Evolutionary conservation across 2,888 invertebrate species (phyloP), one percentile per base, ranked within the genome.

Genomic region (Eristalinus sepulchralis): DNA sequence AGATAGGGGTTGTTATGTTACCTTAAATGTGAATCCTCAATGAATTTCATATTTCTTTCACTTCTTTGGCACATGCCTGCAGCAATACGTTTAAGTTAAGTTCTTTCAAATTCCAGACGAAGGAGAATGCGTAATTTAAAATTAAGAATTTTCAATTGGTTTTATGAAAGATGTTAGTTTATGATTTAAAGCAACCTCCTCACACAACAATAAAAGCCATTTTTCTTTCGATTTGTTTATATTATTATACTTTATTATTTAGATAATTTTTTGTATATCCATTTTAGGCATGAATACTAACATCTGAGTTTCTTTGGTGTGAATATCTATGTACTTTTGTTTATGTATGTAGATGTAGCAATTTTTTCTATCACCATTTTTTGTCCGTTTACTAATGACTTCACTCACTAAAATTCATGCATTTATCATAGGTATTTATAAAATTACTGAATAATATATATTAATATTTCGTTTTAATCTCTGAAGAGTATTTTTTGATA

Each of bases 301-400:
- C 71, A 62, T 78, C 75, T 86, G 83, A 86, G 78, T 79, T 86
- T 86, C 86, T 86, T 86, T 86, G 86, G 86, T 86, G 62, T 86
- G 78, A 72, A 64, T 77, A 81, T 53, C 66, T 57, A 60, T 66
- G 34, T 53, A 66, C 72, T 39, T 57, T 47, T 13, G 57, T 22
- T 68, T 81, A 34, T 9, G n/a, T 27, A 27, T 27, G 27, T 36
- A 47, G 47, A 47, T 33, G 33, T 53, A 63, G 34, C 39, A 34
- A 31, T 10, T 63, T n/a, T 1, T 4, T 73, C 22, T 20, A 59
- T 39, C 24, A 57, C 57, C 57, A 57, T 13, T 57, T 22, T 55
- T 57, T 47, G 20, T 60, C 22, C 31, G 53, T 31, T 62, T 64
- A 20, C 57, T 62, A 34, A 34, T 47, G 11, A 20, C 55, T 5